Conservation (phyloP, 2,797 vertebrate genomes). For the Rhincodon typus region DNA sequence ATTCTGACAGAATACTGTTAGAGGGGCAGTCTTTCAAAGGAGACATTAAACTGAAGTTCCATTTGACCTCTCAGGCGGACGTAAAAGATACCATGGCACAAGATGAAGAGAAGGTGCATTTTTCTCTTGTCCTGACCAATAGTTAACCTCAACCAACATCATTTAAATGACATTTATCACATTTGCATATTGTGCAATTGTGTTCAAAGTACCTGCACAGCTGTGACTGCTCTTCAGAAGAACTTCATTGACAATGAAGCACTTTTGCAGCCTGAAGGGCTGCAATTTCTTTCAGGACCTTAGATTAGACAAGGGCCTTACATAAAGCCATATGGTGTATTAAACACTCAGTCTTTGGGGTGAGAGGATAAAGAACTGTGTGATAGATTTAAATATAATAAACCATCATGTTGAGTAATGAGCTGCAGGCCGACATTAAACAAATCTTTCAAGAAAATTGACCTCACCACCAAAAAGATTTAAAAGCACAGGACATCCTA, state of each 20-base stretch:
- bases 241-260: not conserved
- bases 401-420: not conserved
- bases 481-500: not conserved
- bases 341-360: not conserved
- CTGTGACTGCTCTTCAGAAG: not conserved
- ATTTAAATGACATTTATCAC: not conserved
- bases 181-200: not conserved
- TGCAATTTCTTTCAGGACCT: not conserved
- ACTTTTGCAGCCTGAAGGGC: not conserved
- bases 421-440: not conserved
- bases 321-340: not conserved
- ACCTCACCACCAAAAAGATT: not conserved
- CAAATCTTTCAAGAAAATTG: not conserved
- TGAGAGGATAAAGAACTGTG: not conserved
- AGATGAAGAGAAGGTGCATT: not conserved
- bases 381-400: not conserved
- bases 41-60: not conserved
- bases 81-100: not conserved
- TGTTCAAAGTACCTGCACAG: not conserved
- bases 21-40: too few relatives aligned
- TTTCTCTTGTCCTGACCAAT: not conserved
- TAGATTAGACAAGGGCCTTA: not conserved
- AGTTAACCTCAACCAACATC: not conserved
- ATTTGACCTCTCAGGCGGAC: not conserved
- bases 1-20: too few relatives aligned